Evolutionary conservation across 30 jellyfish, hydroid and myxozoan genomes (phyloP).

Genomic region (Euphysa ruthae): DNA sequence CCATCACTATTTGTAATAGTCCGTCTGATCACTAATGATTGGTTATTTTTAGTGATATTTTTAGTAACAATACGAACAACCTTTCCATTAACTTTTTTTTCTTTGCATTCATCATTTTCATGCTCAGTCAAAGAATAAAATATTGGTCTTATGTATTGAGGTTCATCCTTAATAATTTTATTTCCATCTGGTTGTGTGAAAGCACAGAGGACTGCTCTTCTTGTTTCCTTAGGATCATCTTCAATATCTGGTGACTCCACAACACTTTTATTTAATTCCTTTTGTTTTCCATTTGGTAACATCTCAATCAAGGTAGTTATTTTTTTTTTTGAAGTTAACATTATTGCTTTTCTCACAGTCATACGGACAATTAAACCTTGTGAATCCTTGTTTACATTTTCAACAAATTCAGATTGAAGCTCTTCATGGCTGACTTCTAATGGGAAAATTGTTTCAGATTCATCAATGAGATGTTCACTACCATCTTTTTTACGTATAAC

Average conservation of each 20-base stretch:
- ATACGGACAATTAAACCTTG: slow-evolving; percentile 21
- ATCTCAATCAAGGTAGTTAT: slow-evolving; percentile 39
- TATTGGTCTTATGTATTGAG: slow-evolving; percentile 56
- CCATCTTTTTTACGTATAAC: slow-evolving; percentile 70
- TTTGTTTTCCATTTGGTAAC: slow-evolving; percentile 67
- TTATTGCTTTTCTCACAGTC: slow-evolving; percentile 47
- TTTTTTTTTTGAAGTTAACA: slow-evolving; percentile 41
- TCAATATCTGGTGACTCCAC: slow-evolving; percentile 26
- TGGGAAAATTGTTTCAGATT: slow-evolving; percentile 69
- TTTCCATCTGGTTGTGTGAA: slow-evolving; percentile 43
- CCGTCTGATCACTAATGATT: slow-evolving; percentile 55
- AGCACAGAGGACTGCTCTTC: slow-evolving; percentile 18
- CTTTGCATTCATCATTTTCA: slow-evolving; percentile 46
- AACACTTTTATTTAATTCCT: slow-evolving; percentile 41
- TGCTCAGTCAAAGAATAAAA: slow-evolving; percentile 48
- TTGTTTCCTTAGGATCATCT: slow-evolving; percentile 19
- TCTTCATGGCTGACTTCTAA: slow-evolving; percentile 47
- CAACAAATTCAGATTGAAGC: slow-evolving; percentile 22
- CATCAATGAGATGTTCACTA: slow-evolving; percentile 50
- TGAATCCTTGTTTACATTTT: slow-evolving; percentile 13
- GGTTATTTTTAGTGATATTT: slow-evolving; percentile 46
- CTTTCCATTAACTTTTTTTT: slow-evolving; percentile 35
- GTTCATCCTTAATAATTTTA: slow-evolving; percentile 45
- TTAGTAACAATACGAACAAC: slow-evolving; percentile 54
- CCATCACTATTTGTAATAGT: slow-evolving; percentile 44